Base-by-base conservation (phyloP, 2,113 vertebrate genomes). In the Tragelaphus strepsiceros region DNA sequence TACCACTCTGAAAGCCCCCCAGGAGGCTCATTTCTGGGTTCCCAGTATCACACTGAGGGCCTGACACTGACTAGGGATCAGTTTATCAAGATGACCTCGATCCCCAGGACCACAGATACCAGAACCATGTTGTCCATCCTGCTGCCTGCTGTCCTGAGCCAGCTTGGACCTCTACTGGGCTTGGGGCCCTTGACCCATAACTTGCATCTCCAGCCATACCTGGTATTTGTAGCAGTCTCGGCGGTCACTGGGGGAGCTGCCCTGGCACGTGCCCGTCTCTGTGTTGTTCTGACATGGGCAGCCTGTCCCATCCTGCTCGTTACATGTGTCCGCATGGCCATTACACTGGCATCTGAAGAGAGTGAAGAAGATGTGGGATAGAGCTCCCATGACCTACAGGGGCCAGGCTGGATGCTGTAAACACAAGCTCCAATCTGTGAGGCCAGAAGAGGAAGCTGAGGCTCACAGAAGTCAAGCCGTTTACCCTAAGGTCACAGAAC, bases 281-380 rank as follows among this genome's bases (percentile, higher is more conserved):
- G 99, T 99, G 99, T 99, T 99, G 98, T 99, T 99, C 97, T 99
- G 99, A 96, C 99, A 99, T 0, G 99, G 99, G 96, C 99, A 99
- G 78, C 99, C 99, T 0, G 99, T 99, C 46, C 99, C 99, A 4
- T 99, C 99, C 3, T 99, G 99, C 86, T 99, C 99, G 3, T 99
- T 99, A 95, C 99, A 99, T 0, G 99, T 99, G 97, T 99, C 99
- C 0, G 99, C 99, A 0, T 99, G 99, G 39, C 99, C 99, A 0
- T 99, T 99, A 95, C 99, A 99, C 98, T 99, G 99, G 98, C 99
- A 99, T 93, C 99, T 99, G 98, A 84, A 58, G 80, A 54, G 10
- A 30, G 30, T 64, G 4, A 30, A 58, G 56, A 80, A 35, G 30
- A 24, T 0, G 4, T 8, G 19, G 39, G 22, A 87, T 0, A 32